These are phyloP conservation scores for Siniperca obscura DNA, from an alignment of 2,797 vertebrate genomes.

Conservation along the genomic window DNA sequence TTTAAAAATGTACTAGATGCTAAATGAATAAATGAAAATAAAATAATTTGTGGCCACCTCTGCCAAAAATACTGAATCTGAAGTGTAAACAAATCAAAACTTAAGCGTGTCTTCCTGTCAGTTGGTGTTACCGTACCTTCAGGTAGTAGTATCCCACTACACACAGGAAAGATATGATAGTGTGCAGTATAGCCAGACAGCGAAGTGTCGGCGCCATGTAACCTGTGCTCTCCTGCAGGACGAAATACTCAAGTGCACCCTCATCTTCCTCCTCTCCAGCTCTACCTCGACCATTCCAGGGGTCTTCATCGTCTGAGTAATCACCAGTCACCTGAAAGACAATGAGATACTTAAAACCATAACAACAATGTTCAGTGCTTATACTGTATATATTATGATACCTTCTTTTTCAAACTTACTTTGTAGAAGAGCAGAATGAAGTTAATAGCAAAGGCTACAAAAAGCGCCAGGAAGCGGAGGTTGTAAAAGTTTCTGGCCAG, in stretches of 20 bases:
- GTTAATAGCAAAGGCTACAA: constrained; percentile 99
- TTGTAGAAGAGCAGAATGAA: constrained; percentile 99
- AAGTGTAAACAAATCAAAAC: background rate
- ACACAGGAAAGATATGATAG: constrained; percentile 96
- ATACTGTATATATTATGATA: too few species aligned
- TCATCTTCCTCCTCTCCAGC: constrained; percentile 90
- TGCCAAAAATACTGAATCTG: background rate
- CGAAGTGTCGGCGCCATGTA: constrained; percentile 97
- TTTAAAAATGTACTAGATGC: background rate
- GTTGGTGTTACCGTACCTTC: constrained; percentile 84
- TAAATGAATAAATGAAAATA: too few species aligned
- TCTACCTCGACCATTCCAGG: constrained; percentile 90
- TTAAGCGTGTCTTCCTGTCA: background rate
- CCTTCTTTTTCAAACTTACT: constrained; percentile 81
- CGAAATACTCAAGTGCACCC: constrained; percentile 94
- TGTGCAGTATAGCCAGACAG: constrained; percentile 93
- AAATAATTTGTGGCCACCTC: too few species aligned
- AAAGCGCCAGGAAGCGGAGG: constrained; percentile 95
- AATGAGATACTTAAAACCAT: background rate
- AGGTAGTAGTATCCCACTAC: constrained; percentile 98
- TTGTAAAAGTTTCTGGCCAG: constrained; percentile 99
- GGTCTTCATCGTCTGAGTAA: constrained; percentile 89
- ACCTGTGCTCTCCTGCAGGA: constrained; percentile 97
- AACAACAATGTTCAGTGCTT: background rate
- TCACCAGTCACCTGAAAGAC: constrained; percentile 93